phyloP scores from a whole-genome alignment of 1,140 invertebrate species.

The Eueides isabella region DNA sequence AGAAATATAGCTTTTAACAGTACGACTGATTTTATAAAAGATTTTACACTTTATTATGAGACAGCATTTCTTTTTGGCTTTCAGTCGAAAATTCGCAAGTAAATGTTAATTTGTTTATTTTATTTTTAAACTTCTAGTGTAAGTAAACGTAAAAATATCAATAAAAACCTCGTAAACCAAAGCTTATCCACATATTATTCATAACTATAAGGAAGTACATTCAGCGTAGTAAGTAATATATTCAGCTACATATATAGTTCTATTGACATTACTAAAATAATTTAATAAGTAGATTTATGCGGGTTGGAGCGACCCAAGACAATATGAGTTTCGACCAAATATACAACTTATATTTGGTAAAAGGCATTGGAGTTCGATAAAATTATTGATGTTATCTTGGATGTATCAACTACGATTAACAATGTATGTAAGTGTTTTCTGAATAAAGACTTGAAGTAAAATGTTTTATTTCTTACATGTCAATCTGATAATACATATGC shows the following conservation, averaged over 20 bases:
- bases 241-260: conserved; percentile 37
- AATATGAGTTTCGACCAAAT: conserved; percentile 43
- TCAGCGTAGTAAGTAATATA: conserved; percentile 32
- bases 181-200: conserved; percentile 31
- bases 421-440: conserved; percentile 43
- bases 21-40: conserved; percentile 41
- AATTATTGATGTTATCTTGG: conserved; percentile 40
- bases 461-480: background rate
- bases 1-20: conserved; percentile 26
- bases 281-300: conserved; percentile 31
- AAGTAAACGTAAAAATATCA: conserved; percentile 23
- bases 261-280: conserved; percentile 39
- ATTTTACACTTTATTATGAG: conserved; percentile 31
- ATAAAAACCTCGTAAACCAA: conserved; percentile 39
- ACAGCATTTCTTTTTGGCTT: conserved; percentile 25
- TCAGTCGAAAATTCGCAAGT: conserved; percentile 21
- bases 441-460: conserved; percentile 39
- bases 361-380: conserved; percentile 27
- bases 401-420: conserved; percentile 37
- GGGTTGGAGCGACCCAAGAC: conserved; percentile 38
- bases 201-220: conserved; percentile 15
- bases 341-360: conserved; percentile 39
- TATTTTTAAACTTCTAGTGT: conserved; percentile 22
- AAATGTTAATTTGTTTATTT: conserved; percentile 33
- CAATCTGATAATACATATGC: too few species aligned